Evolutionary conservation across 2,888 invertebrate species (phyloP).

Genomic region (Stenotaenia linearis): DNA sequence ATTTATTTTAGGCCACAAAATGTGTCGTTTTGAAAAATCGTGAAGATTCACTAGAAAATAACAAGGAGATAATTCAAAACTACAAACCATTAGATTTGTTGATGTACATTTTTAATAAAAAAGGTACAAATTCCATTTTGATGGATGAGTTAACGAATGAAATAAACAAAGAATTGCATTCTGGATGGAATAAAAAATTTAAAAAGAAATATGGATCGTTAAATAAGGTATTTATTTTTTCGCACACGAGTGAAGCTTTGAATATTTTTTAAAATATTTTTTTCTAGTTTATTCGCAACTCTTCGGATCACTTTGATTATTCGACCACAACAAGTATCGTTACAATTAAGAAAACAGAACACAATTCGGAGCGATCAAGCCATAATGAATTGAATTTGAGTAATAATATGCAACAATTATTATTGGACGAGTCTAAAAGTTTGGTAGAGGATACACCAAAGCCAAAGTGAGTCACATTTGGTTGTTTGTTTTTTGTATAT

Average conservation of each 20-base stretch:
- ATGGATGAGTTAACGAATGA: conserved; percentile 40
- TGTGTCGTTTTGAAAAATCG: background rate
- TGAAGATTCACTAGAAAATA: background rate
- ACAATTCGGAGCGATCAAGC: background rate
- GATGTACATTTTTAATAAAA: conserved; percentile 32
- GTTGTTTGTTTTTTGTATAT: background rate
- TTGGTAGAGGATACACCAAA: background rate
- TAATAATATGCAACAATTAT: background rate
- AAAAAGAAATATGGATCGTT: conserved; percentile 45
- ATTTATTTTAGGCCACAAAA: conserved; percentile 5
- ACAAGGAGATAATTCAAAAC: background rate
- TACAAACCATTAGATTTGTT: conserved; percentile 21
- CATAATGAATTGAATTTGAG: conserved; percentile 14
- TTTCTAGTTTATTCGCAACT: conserved; percentile 37
- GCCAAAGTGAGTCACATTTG: background rate
- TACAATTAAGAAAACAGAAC: conserved; percentile 34
- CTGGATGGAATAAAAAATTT: conserved; percentile 48
- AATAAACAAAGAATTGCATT: conserved; percentile 45
- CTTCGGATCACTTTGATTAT: conserved; percentile 35
- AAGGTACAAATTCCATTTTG: background rate
- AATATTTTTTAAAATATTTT: background rate
- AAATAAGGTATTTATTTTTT: conserved; percentile 43
- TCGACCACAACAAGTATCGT: conserved; percentile 35
- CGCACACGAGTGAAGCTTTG: too few relatives aligned
- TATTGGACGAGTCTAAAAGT: background rate